Conservation (phyloP, 2,888 invertebrate species). For the Aplocera efformata region DNA sequence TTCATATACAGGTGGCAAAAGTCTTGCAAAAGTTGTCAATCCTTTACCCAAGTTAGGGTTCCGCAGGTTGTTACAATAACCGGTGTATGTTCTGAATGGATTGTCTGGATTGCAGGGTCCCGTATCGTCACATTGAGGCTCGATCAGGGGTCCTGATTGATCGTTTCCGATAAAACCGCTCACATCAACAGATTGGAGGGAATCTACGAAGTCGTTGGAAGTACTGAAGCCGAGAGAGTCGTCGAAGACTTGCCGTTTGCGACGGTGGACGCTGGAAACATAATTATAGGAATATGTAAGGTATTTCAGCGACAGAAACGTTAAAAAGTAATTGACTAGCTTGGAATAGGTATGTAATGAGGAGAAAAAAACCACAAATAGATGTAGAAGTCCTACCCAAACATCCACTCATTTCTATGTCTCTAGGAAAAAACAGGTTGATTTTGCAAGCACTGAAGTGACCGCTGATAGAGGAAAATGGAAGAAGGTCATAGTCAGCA, state of each 20-base stretch:
- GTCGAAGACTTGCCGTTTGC: constrained; percentile 88
- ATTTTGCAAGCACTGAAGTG: too few relatives aligned
- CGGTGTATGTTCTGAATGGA: constrained; percentile 88
- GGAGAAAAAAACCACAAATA: too few relatives aligned
- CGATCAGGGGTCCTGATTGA: constrained; percentile 80
- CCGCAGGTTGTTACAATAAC: constrained; percentile 92
- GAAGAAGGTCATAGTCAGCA: too few relatives aligned
- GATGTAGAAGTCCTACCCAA: too few relatives aligned
- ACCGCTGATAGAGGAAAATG: too few relatives aligned
- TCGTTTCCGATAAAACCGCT: constrained; percentile 84
- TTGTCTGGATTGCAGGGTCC: constrained; percentile 86
- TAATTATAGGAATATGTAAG: background rate
- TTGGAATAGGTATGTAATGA: too few relatives aligned
- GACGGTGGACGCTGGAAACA: constrained; percentile 65
- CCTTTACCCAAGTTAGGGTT: constrained; percentile 92
- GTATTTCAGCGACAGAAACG: too few relatives aligned
- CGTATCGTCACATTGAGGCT: constrained; percentile 86
- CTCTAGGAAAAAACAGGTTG: too few relatives aligned
- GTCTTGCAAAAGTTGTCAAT: constrained; percentile 90
- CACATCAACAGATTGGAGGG: constrained; percentile 89
- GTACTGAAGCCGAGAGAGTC: constrained; percentile 65
- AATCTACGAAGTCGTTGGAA: constrained; percentile 85
- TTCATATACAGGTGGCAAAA: constrained; percentile 92
- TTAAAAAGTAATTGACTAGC: too few relatives aligned
- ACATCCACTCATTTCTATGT: too few relatives aligned